phyloP scores from a whole-genome alignment of 2,888 invertebrate species.

The Hypolimnas misippus region DNA sequence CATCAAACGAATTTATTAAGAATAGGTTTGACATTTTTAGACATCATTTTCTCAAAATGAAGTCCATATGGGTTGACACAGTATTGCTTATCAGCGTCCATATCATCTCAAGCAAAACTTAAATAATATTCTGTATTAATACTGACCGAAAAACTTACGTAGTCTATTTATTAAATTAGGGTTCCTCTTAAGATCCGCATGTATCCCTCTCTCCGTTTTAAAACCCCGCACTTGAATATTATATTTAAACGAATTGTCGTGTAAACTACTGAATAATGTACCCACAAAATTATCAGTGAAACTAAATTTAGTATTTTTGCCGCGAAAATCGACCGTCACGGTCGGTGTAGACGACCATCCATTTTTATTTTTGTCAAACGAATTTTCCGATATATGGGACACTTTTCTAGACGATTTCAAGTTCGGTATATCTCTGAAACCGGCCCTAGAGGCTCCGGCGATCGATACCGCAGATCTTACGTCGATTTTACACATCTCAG shows the following conservation, averaged over 20 bases:
- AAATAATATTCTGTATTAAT: constrained; percentile 45
- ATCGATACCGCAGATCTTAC: constrained; percentile 56
- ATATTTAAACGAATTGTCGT: constrained; percentile 56
- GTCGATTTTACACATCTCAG: constrained; percentile 67
- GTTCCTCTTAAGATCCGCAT: constrained; percentile 88
- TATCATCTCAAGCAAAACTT: constrained; percentile 23
- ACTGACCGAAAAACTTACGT: constrained; percentile 82
- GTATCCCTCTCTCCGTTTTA: constrained; percentile 90
- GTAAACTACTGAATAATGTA: constrained; percentile 54
- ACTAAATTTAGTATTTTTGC: constrained; percentile 55
- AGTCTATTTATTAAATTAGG: constrained; percentile 88
- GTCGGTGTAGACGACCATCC: constrained; percentile 61
- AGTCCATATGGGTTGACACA: too few species aligned
- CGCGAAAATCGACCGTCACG: constrained; percentile 57
- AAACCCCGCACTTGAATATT: constrained; percentile 87
- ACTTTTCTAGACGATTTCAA: constrained; percentile 61
- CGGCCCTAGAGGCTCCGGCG: constrained; percentile 49
- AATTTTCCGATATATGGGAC: constrained; percentile 67
- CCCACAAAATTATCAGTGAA: constrained; percentile 64
- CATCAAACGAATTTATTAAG: too few species aligned
- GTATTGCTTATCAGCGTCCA: too few species aligned
- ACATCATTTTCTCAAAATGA: too few species aligned
- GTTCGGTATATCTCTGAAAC: constrained; percentile 46
- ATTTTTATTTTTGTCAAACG: constrained; percentile 74
- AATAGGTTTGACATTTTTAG: too few species aligned